Conservation (phyloP, 2,888 invertebrate species). For the Drosophila ezoana region DNA sequence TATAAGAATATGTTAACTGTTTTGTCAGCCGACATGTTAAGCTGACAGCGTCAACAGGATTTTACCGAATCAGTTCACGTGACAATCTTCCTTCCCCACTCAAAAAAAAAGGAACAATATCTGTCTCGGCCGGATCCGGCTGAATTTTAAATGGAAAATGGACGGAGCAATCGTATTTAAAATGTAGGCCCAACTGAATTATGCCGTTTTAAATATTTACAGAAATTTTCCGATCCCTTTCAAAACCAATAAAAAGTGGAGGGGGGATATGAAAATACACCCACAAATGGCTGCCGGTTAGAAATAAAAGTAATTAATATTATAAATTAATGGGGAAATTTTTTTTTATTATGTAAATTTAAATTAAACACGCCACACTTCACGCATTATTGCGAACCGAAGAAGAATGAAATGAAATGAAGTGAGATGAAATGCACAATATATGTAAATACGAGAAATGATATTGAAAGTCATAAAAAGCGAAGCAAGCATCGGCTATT, state of each 20-base stretch:
- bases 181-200: conserved; percentile 38
- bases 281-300: conserved; percentile 14
- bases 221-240: conserved; percentile 14
- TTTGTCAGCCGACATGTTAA: conserved; percentile 12
- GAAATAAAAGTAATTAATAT: conserved; percentile 46
- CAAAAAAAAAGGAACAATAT: conserved; percentile 10
- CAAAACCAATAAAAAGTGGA: conserved; percentile 26
- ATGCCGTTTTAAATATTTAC: conserved; percentile 62
- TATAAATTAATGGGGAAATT: conserved; percentile 61
- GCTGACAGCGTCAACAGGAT: conserved; percentile 16
- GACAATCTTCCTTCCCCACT: not conserved
- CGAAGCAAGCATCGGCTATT: conserved; percentile 55
- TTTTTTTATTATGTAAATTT: conserved; percentile 67
- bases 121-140: conserved; percentile 2
- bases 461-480: conserved; percentile 57
- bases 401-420: conserved; percentile 17
- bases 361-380: conserved; percentile 54
- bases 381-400: conserved; percentile 42
- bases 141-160: conserved; percentile 26
- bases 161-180: conserved; percentile 18
- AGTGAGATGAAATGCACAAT: conserved; percentile 17
- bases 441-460: conserved; percentile 14
- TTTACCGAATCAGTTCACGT: conserved; percentile 35
- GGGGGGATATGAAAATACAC: conserved; percentile 7
- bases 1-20: conserved; percentile 11